Percentiles rank a stretch among this genome's conserved stretches.
Conservation (phyloP, 2,113 vertebrate species). For the Semnornis frantzii region DNA sequence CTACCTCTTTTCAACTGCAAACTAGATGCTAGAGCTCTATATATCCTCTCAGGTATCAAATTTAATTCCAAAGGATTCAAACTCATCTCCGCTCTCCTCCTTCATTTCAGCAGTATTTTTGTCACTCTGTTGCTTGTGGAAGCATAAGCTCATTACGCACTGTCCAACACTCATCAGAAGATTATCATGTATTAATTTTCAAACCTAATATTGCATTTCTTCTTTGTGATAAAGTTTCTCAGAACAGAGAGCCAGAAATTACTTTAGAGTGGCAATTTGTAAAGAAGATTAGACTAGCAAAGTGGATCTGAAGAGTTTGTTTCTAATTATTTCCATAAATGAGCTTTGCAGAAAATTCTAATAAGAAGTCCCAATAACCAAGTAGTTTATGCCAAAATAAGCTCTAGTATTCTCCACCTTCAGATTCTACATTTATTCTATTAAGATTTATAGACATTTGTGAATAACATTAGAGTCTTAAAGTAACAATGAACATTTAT, state of each 20-base stretch:
- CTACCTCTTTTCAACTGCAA: not conserved
- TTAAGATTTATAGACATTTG: conserved; percentile 21
- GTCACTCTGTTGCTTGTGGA: not conserved
- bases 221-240: conserved; percentile 66
- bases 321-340: conserved; percentile 78
- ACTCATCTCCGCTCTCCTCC: not conserved
- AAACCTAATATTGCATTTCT: conserved; percentile 58
- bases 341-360: conserved; percentile 66
- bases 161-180: conserved; percentile 64
- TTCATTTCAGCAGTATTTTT: conserved; percentile 51
- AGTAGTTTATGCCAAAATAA: conserved; percentile 54
- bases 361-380: conserved; percentile 68
- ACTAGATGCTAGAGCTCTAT: not conserved
- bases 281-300: conserved; percentile 75
- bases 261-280: conserved; percentile 70
- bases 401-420: conserved; percentile 37
- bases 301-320: conserved; percentile 72
- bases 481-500: conserved; percentile 32
- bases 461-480: conserved; percentile 20
- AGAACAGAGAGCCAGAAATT: conserved; percentile 61
- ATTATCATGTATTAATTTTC: conserved; percentile 73
- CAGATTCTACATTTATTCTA: conserved; percentile 30
- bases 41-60: not conserved
- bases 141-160: conserved; percentile 65
- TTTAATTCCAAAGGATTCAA: conserved; percentile 24